Evolutionary conservation across 2,113 vertebrate genomes (phyloP).

Genomic region (Hippocampus barbouri): DNA sequence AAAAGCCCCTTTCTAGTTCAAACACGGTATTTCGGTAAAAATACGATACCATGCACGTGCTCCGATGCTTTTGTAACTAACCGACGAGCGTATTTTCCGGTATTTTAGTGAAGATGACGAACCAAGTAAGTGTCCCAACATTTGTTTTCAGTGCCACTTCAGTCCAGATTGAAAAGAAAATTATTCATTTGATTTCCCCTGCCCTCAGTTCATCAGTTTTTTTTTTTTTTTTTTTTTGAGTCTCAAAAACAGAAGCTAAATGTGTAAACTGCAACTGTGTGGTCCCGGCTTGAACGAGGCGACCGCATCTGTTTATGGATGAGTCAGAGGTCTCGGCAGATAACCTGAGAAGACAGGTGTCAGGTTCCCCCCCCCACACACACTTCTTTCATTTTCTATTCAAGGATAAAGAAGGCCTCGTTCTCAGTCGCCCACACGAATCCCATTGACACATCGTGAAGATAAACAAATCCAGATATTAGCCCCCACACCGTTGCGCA

Average conservation of each 20-base stretch:
- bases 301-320: conserved; percentile 18
- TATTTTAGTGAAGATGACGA: too few relatives aligned
- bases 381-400: conserved; percentile 2
- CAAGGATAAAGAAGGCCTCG: not conserved
- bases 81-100: too few relatives aligned
- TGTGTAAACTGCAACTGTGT: not conserved
- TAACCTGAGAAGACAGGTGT: conserved; percentile 16
- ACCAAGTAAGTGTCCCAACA: too few relatives aligned
- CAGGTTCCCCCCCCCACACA: not conserved
- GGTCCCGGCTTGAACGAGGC: conserved; percentile 1
- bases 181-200: too few relatives aligned
- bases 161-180: not conserved
- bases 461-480: conserved; percentile 14
- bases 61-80: too few relatives aligned
- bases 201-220: not conserved
- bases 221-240: not conserved
- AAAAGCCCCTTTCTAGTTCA: too few relatives aligned
- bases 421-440: conserved; percentile 3
- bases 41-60: too few relatives aligned
- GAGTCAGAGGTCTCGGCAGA: conserved; percentile 27
- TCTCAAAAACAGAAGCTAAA: conserved; percentile 2
- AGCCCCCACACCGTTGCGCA: not conserved
- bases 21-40: too few relatives aligned
- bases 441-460: not conserved
- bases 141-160: too few relatives aligned